Evolutionary conservation across 2,888 invertebrate genomes (phyloP).

Genomic region (Nowickia ferox): DNA sequence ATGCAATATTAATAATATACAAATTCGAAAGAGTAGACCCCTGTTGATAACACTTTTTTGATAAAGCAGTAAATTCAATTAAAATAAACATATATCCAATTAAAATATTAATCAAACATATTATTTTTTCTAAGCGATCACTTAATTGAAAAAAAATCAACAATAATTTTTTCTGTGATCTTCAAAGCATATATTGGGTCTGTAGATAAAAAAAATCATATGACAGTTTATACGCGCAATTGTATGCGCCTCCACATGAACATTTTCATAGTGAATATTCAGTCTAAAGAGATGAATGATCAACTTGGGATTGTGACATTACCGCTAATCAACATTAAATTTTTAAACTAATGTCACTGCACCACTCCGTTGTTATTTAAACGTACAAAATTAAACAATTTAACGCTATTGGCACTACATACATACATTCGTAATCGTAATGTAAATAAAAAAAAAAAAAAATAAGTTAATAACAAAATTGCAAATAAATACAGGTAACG

Average conservation of each 20-base stretch:
- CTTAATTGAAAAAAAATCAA: too few relatives aligned
- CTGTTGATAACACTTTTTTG: too few relatives aligned
- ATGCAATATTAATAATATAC: too few relatives aligned
- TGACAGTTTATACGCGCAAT: too few relatives aligned
- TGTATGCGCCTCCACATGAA: neutral
- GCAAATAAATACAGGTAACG: conserved; percentile 35
- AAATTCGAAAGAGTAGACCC: too few relatives aligned
- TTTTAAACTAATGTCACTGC: conserved; percentile 21
- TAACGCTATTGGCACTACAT: conserved; percentile 36
- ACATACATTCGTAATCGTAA: conserved; percentile 8
- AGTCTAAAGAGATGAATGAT: neutral
- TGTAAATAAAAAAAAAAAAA: neutral
- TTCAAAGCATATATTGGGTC: too few relatives aligned
- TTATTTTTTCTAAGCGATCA: too few relatives aligned
- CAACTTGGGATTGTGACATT: conserved; percentile 50
- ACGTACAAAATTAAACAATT: conserved; percentile 19
- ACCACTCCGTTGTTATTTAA: neutral
- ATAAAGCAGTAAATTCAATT: too few relatives aligned
- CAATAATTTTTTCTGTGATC: too few relatives aligned
- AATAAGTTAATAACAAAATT: conserved; percentile 45
- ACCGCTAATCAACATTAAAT: conserved; percentile 4
- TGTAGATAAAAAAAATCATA: too few relatives aligned
- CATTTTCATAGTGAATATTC: neutral
- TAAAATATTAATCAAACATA: too few relatives aligned
- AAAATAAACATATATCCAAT: too few relatives aligned